A percentile compares a stretch with the other conserved stretches of the same genome.
Conservation (phyloP, 2,113 vertebrate species). For the Chamaea fasciata region DNA sequence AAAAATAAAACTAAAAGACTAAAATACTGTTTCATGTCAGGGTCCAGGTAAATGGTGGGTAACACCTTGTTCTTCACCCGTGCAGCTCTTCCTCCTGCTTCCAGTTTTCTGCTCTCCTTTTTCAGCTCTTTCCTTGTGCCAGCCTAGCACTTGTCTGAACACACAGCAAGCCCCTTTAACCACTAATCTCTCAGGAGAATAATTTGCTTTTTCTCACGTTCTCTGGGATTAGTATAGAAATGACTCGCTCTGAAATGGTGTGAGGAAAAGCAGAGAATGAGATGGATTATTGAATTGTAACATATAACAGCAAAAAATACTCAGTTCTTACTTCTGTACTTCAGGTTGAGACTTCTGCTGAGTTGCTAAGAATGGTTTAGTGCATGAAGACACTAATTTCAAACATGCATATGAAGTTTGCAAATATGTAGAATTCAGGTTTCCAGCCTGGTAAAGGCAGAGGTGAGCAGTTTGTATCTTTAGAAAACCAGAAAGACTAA, state of each 20-base stretch:
- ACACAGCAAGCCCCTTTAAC: not conserved
- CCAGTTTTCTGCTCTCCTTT: not conserved
- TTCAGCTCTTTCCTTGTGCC: not conserved
- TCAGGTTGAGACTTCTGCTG: not conserved
- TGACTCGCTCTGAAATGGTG: not conserved
- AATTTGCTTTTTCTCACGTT: not conserved
- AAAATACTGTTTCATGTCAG: not conserved
- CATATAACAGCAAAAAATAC: not conserved
- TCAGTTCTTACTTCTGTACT: not conserved
- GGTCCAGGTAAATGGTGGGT: not conserved
- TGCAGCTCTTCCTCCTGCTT: not conserved
- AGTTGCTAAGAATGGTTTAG: not conserved
- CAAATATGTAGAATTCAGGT: not conserved
- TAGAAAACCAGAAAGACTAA: not conserved
- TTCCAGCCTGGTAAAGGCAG: not conserved
- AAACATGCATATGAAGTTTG: not conserved
- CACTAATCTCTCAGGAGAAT: not conserved
- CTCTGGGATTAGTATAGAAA: not conserved
- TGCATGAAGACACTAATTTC: not conserved
- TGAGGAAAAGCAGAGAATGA: not conserved
- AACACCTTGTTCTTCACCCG: not conserved
- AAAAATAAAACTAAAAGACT: not conserved
- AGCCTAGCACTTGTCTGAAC: not conserved
- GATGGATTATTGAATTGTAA: not conserved
- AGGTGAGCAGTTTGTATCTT: not conserved